Percentiles rank a stretch among this genome's conserved stretches.
phyloP scores from a whole-genome alignment of 2,888 invertebrate genomes.

The Dusona sp. region DNA sequence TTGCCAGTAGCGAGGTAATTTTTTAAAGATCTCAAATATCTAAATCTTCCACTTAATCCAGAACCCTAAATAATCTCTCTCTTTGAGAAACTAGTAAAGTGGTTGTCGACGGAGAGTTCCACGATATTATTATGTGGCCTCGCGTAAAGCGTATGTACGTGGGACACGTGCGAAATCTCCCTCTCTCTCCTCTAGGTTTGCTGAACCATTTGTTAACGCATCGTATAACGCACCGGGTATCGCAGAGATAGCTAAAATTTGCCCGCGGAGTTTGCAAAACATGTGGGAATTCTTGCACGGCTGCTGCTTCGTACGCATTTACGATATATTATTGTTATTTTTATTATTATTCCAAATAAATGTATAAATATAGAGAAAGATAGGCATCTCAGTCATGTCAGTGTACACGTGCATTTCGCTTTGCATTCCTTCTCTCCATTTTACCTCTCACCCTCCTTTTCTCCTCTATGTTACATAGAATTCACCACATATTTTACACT shows the following conservation, averaged over 20 bases:
- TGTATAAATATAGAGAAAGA: constrained; percentile 36
- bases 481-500: constrained; percentile 1
- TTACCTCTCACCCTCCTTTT: constrained; percentile 5
- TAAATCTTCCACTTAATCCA: background rate
- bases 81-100: background rate
- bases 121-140: background rate
- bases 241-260: constrained; percentile 9
- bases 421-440: constrained; percentile 2
- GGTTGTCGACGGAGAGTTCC: background rate
- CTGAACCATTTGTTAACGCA: constrained; percentile 42
- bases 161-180: constrained; percentile 16
- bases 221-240: constrained; percentile 31
- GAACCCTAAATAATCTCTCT: background rate
- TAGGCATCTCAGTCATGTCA: constrained; percentile 13
- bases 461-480: background rate
- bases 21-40: background rate
- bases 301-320: constrained; percentile 27
- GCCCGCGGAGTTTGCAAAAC: constrained; percentile 23
- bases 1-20: background rate
- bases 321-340: constrained; percentile 11
- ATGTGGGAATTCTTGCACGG: constrained; percentile 19
- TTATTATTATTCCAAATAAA: constrained; percentile 33
- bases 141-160: background rate
- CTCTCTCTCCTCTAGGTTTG: constrained; percentile 2
- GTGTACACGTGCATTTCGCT: constrained; percentile 12